Conservation (phyloP, 2,113 vertebrate species). For the Herpailurus yagouaroundi region DNA sequence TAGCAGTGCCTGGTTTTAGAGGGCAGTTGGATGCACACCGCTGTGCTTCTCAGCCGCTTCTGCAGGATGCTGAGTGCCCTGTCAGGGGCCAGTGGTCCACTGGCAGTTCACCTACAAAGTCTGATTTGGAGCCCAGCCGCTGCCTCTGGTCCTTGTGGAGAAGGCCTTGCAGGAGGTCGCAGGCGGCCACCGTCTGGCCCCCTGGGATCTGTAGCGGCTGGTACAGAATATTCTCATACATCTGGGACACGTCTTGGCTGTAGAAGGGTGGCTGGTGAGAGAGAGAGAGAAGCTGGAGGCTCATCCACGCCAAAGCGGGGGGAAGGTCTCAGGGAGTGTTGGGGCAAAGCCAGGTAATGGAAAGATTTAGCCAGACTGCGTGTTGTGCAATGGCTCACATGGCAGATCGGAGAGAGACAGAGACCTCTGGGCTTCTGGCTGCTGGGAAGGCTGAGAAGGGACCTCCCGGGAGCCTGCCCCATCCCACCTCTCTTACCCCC, state of each 20-base stretch:
- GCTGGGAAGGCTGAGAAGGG: not conserved
- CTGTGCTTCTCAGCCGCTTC: not conserved
- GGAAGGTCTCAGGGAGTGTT: not conserved
- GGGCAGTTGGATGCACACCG: not conserved
- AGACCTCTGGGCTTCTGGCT: not conserved
- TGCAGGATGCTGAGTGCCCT: not conserved
- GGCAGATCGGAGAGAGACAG: not conserved
- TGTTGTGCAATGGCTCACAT: fast-evolving
- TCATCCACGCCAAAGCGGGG: not conserved
- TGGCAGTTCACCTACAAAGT: slow-evolving; percentile 91
- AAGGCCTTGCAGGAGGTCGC: slow-evolving; percentile 93
- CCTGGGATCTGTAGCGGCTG: slow-evolving; percentile 92
- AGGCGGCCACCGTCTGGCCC: slow-evolving; percentile 93
- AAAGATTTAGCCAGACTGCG: not conserved
- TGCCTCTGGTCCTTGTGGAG: slow-evolving; percentile 96
- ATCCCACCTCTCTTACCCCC: not conserved
- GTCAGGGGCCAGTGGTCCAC: not conserved
- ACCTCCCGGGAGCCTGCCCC: not conserved
- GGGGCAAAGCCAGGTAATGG: not conserved
- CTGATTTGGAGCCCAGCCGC: slow-evolving; percentile 94
- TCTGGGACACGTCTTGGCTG: slow-evolving; percentile 93
- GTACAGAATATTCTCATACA: slow-evolving; percentile 97
- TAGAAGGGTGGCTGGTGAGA: slow-evolving; percentile 95
- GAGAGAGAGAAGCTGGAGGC: slow-evolving; percentile 67
- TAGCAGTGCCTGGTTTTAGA: not conserved